phyloP scores from a whole-genome alignment of 2,113 vertebrate species.

The Odobenus rosmarus region DNA sequence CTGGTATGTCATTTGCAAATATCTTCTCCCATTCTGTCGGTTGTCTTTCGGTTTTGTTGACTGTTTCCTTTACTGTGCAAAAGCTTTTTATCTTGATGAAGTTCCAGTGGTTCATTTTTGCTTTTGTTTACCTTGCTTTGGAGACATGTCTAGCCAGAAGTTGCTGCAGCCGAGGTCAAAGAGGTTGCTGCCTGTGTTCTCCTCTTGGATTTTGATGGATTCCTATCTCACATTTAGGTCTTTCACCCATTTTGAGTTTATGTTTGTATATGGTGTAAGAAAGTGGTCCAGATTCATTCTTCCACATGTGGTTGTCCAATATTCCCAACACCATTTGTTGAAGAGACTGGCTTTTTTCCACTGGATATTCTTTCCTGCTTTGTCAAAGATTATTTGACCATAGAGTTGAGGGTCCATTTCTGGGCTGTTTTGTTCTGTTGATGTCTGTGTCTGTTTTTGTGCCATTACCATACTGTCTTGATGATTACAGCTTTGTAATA shows the following conservation, averaged over 20 bases:
- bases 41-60: background rate
- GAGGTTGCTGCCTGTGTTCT: background rate
- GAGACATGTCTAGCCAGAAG: background rate
- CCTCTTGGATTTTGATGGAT: background rate
- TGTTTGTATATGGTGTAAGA: background rate
- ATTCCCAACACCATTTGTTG: background rate
- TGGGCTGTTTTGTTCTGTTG: rapidly evolving
- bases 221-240: background rate
- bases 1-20: background rate
- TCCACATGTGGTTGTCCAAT: background rate
- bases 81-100: background rate
- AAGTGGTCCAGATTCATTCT: background rate
- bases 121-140: background rate
- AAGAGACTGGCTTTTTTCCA: background rate
- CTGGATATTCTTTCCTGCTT: background rate
- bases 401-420: background rate
- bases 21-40: background rate
- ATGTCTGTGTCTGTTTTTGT: background rate
- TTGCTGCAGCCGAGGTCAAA: background rate
- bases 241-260: background rate
- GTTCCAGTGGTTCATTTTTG: background rate
- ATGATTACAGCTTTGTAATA: background rate
- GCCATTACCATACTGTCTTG: background rate
- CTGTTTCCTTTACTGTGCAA: background rate
- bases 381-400: background rate